Evolutionary conservation across 1,140 invertebrate genomes (phyloP), one percentile per base, ranked within the genome.

Genomic region (Drosophila mauritiana): DNA sequence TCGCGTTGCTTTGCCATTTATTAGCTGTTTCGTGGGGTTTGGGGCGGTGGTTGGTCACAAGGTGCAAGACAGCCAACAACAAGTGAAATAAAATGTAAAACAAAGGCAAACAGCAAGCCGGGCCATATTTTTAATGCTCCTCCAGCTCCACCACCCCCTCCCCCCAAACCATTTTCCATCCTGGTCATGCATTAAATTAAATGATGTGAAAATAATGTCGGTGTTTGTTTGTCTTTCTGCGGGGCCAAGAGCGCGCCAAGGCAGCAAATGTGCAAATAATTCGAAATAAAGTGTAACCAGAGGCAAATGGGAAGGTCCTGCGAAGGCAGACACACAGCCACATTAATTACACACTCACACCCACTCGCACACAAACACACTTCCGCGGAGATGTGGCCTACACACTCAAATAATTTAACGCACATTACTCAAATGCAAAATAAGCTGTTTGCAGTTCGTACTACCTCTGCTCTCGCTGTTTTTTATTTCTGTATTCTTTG

Each of bases 161-260:
- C 20, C 20, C 20, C 2, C 20, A 17, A 31, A 8, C 8, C 31
- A 31, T 31, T 31, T 31, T 1, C 43, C 45, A 46, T 52, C 74
- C 59, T 45, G 53, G 80, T 65, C 81, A 76, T 74, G 81, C 80
- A 84, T 84, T 84, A 84, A 84, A 84, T 84, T 84, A 84, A 84
- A 84, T 84, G 81, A 84, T 84, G 80, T 85, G 80, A 84, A 83
- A 84, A 84, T 84, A 84, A 84, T 84, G 80, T 84, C 80, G 65
- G 81, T 85, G 73, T 55, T 57, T 49, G 72, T 34, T 73, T 55
- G 22, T 43, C 6, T 43, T 46, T 46, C 1, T 34, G 54, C 51
- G 53, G 27, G 58, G 34, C 39, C n/a, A 43, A 58, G 36, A 37
- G 45, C 45, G 45, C 49, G 75, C 61, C 46, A 83, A 63, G 65